Percentiles rank a stretch among this genome's conserved stretches.
phyloP scores from a whole-genome alignment of 2,888 invertebrate genomes.

The Rhabditoides inermis region DNA sequence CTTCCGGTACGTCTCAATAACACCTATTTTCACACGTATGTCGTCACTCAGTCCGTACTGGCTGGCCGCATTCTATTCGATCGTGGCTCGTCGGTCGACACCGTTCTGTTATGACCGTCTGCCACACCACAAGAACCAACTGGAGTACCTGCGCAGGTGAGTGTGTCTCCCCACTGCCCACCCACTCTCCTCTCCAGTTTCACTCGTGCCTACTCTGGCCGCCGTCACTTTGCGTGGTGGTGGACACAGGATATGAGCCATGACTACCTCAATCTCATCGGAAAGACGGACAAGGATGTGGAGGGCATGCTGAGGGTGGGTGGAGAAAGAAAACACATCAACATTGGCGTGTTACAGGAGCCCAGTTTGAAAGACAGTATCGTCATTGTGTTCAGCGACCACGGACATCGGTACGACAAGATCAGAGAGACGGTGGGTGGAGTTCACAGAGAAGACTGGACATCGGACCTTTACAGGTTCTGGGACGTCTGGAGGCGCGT shows the following conservation, averaged over 20 bases:
- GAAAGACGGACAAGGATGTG: too few species aligned
- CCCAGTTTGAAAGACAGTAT: slow-evolving; percentile 32
- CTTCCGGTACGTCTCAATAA: slow-evolving; percentile 34
- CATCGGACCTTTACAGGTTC: slow-evolving; percentile 17
- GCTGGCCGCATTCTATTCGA: slow-evolving; percentile 29
- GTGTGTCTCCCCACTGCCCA: slow-evolving; percentile 1
- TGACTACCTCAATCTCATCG: slow-evolving; percentile 28
- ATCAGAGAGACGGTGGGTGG: slow-evolving; percentile 51
- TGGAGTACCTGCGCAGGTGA: slow-evolving; percentile 27
- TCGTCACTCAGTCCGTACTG: slow-evolving; percentile 24
- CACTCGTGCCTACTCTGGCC: slow-evolving; percentile 18
- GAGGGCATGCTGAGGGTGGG: too few species aligned
- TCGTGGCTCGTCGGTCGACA: slow-evolving; percentile 21
- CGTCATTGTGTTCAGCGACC: slow-evolving; percentile 52
- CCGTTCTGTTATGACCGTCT: slow-evolving; percentile 31
- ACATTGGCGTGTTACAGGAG: too few species aligned
- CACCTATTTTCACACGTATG: neutral
- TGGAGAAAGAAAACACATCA: too few species aligned
- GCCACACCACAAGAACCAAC: slow-evolving; percentile 22
- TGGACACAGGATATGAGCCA: slow-evolving; percentile 42
- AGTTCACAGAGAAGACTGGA: neutral
- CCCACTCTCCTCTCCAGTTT: slow-evolving; percentile 12
- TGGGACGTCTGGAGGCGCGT: slow-evolving; percentile 55
- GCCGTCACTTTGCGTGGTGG: slow-evolving; percentile 31
- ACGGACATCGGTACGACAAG: slow-evolving; percentile 54